Conservation (phyloP, 2,797 vertebrate genomes). For the Lepilemur ruficaudatus region DNA sequence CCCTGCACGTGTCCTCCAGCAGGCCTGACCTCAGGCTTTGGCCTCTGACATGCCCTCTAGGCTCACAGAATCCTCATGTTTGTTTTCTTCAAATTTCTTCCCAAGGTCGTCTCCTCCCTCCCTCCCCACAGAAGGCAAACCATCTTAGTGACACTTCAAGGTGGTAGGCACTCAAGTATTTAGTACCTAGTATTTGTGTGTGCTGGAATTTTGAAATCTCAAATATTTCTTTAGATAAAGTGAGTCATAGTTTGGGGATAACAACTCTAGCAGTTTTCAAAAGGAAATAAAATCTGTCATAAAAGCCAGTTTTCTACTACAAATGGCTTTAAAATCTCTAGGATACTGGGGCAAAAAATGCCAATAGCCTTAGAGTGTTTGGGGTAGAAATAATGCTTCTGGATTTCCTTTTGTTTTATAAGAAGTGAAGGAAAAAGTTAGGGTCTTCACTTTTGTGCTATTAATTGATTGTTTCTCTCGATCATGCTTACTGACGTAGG, state of each 20-base stretch:
- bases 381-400: not conserved
- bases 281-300: not conserved
- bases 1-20: not conserved
- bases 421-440: not conserved
- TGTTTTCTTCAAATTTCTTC: conserved; percentile 6
- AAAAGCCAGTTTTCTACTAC: not conserved
- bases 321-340: not conserved
- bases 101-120: not conserved
- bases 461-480: not conserved
- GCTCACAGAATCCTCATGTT: not conserved
- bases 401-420: not conserved
- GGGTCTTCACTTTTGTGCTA: not conserved
- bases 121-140: not conserved
- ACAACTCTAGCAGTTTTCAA: not conserved
- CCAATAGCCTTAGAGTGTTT: not conserved
- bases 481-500: not conserved
- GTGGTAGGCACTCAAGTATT: not conserved
- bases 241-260: not conserved
- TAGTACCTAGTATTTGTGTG: not conserved
- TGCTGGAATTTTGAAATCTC: conserved; percentile 36
- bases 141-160: not conserved
- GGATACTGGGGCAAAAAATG: not conserved
- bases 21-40: not conserved
- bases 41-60: not conserved
- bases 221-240: conserved; percentile 49